Conservation (phyloP, 37 sponge, comb jelly and placozoan genomes). For the Diacarnus erythraeanus region DNA sequence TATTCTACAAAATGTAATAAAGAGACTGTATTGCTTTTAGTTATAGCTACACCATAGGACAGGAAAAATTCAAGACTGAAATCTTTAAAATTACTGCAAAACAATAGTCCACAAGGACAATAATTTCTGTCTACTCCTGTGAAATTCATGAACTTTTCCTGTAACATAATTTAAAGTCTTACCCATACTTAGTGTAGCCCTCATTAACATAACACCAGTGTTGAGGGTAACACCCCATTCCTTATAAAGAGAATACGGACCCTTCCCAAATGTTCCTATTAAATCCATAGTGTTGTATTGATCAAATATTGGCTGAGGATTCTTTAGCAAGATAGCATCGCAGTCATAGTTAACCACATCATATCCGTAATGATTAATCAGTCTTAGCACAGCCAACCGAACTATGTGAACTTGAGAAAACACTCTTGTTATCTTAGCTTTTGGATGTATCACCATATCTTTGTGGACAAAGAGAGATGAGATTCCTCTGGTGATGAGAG, state of each 20-base stretch:
- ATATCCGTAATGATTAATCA: slow-evolving; percentile 48
- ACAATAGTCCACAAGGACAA: too few species aligned
- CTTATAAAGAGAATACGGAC: slow-evolving; percentile 5
- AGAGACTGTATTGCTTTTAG: too few species aligned
- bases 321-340: slow-evolving; percentile 39
- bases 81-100: too few species aligned
- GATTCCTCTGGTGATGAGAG: neutral
- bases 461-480: slow-evolving; percentile 18
- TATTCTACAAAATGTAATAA: too few species aligned
- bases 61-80: too few species aligned
- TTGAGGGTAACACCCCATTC: slow-evolving; percentile 59
- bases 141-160: too few species aligned
- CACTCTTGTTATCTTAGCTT: slow-evolving; percentile 3
- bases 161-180: neutral
- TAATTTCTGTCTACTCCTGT: too few species aligned
- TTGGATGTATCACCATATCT: slow-evolving; percentile 27
- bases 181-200: slow-evolving; percentile 19
- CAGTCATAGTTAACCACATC: slow-evolving; percentile 49
- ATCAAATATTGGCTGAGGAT: slow-evolving; percentile 38
- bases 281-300: slow-evolving; percentile 21
- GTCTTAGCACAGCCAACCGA: slow-evolving; percentile 30
- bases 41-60: too few species aligned
- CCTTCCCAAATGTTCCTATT: slow-evolving; percentile 54
- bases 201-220: slow-evolving; percentile 41
- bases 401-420: slow-evolving; percentile 54